Conservation (phyloP, 2,113 vertebrate genomes). For the Laticauda laticaudata region DNA sequence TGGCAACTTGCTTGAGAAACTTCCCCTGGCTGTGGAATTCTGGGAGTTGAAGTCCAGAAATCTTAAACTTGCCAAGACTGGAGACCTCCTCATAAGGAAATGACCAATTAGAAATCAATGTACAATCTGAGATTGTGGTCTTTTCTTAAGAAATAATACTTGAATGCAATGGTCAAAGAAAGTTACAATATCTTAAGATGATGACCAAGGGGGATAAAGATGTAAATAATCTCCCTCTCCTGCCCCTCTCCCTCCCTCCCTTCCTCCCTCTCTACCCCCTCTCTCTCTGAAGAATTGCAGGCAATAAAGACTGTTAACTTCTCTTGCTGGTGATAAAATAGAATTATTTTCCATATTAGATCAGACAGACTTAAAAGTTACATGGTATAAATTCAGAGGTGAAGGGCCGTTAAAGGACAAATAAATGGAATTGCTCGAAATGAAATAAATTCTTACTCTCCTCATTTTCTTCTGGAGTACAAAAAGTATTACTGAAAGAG, state of each 20-base stretch:
- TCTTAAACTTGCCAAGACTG: neutral
- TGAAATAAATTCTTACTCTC: neutral
- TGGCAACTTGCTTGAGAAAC: neutral
- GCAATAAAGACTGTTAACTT: neutral
- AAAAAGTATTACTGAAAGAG: neutral
- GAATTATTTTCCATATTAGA: neutral
- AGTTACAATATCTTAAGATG: neutral
- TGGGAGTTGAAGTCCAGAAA: neutral
- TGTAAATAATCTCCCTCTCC: neutral
- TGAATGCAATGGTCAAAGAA: neutral
- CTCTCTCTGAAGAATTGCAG: neutral
- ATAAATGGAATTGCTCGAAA: neutral
- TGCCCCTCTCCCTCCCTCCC: neutral
- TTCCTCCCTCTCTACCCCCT: neutral
- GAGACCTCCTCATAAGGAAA: constrained; percentile 6
- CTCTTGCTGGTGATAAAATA: neutral
- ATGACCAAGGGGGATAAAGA: neutral
- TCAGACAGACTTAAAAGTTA: neutral
- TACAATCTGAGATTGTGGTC: neutral
- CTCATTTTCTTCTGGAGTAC: neutral
- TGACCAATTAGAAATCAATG: neutral
- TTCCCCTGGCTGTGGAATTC: neutral
- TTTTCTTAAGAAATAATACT: neutral
- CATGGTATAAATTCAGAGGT: neutral
- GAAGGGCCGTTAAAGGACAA: neutral